Percentiles rank a stretch among this genome's conserved stretches.
Conservation (phyloP, 2,113 vertebrate genomes). For the Cacatua alba region DNA sequence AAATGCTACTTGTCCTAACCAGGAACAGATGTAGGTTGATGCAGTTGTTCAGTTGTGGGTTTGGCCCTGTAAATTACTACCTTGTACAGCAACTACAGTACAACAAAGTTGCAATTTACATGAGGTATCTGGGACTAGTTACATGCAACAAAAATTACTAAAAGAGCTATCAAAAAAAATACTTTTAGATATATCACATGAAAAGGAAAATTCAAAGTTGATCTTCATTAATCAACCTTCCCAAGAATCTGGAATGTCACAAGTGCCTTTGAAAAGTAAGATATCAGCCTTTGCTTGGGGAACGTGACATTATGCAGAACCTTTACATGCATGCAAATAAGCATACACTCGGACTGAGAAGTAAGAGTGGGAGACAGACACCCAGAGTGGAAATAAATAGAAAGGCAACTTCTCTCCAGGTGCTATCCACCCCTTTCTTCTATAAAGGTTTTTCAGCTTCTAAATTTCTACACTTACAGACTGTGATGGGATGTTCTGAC, state of each 20-base stretch:
- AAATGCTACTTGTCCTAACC: background rate
- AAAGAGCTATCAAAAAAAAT: background rate
- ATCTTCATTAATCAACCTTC: background rate
- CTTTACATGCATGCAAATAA: background rate
- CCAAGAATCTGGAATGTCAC: background rate
- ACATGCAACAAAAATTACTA: background rate
- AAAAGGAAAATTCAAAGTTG: background rate
- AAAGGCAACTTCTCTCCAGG: background rate
- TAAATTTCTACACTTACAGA: background rate
- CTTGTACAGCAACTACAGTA: background rate
- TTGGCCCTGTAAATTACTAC: background rate
- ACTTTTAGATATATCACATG: background rate
- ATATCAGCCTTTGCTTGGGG: background rate
- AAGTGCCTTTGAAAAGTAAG: background rate
- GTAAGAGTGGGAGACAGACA: background rate
- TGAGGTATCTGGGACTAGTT: background rate
- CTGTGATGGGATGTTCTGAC: background rate
- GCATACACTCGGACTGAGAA: background rate
- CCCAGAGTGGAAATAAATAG: accelerated
- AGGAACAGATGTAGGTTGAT: background rate
- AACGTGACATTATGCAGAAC: background rate
- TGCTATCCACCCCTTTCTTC: background rate
- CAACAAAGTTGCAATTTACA: background rate
- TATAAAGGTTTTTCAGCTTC: background rate
- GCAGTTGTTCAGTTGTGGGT: background rate